Evolutionary conservation across 2,888 invertebrate species (phyloP), one percentile per base, ranked within the genome.

Genomic region (Desoria tigrina): DNA sequence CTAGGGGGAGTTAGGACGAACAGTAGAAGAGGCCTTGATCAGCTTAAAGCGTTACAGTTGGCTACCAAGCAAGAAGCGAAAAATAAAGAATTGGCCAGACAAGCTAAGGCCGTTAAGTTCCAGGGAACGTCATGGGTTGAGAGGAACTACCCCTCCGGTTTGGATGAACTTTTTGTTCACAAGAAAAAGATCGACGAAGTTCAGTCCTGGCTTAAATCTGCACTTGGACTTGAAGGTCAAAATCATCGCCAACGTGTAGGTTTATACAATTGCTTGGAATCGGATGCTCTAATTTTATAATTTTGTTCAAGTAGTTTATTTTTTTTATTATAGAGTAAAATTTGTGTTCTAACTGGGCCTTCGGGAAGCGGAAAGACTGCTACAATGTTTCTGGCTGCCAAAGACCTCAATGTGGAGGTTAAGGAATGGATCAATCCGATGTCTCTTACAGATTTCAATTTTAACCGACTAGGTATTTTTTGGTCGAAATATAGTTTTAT

Each of bases 331-430:
- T 16, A 63, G 58, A 28, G 49, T 2, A 63, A 84, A 59, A 85
- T 90, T 71, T 81, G 93, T 42, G 79, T 94, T 3, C 75, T 94
- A 24, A 88, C 88, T 7, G 94, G 94, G 0, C 90, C 94, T 24
- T 86, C 92, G 0, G 94, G 94, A 0, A 86, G 87, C 78, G 93
- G 92, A 0, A 94, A 94, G 82, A 90, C 92, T 1, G 84, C 87
- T 0, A 86, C 90, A 1, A 75, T 93, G 1, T 84, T 83, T 64
- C 83, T 87, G 9, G 74, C 93, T 11, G 88, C 90, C 39, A 82
- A 84, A 61, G 85, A 87, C 74, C 79, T 87, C 69, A 82, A 83
- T 28, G 80, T 85, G 37, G 84, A 85, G 75, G 77, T 90, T 39
- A 82, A 85, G 37, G 93, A 94, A 80, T 94, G 94, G 94, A 86